These are phyloP conservation scores for Heterohyrax brucei DNA, from an alignment of 2,797 vertebrate genomes.

Conservation along the genomic window DNA sequence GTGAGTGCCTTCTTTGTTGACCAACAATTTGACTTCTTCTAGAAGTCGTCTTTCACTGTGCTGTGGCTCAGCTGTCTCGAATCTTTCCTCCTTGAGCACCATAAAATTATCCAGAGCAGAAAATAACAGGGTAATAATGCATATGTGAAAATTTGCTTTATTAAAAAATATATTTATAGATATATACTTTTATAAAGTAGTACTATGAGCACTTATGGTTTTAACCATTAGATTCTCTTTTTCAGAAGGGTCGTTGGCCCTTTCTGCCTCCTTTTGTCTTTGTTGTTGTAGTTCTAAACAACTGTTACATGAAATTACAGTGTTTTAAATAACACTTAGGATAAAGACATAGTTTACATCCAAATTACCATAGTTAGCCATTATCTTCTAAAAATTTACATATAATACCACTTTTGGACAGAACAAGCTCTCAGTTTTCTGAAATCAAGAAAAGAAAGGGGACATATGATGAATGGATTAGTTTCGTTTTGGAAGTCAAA, in stretches of 20 bases:
- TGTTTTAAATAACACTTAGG: background rate
- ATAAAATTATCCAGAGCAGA: background rate
- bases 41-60: background rate
- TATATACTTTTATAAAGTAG: no score
- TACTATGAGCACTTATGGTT: background rate
- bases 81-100: background rate
- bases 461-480: background rate
- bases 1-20: background rate
- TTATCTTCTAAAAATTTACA: background rate
- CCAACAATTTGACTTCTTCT: background rate
- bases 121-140: background rate
- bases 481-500: background rate
- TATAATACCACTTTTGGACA: background rate
- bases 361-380: background rate
- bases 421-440: background rate
- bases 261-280: background rate
- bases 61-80: background rate
- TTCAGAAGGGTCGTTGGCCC: background rate
- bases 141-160: background rate
- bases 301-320: background rate
- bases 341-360: background rate
- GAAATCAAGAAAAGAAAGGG: background rate
- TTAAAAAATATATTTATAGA: no score
- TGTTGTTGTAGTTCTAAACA: background rate
- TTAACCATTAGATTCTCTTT: background rate